Evolutionary conservation across 2,113 vertebrate genomes (phyloP), one percentile per base, ranked within the genome.

Genomic region (Ciconia maguari): DNA sequence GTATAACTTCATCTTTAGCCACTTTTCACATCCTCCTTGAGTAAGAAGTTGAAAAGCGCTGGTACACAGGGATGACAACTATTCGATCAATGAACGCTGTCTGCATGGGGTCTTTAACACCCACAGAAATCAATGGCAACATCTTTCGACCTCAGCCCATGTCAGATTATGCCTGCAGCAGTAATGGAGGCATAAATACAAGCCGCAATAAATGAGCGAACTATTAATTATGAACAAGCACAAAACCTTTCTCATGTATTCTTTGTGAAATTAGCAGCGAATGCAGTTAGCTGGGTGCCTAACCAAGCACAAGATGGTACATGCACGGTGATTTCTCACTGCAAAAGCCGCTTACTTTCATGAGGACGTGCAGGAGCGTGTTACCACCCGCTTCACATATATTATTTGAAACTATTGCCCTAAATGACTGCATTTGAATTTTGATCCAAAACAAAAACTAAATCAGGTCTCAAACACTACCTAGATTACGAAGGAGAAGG

Each of bases 71-170:
- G 84, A 70, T 3, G 4, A 62, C n/a, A 46, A 81, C 64, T 48
- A 19, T 8, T 54, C 5, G 0, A 76, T 91, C 93, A 72, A 90
- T 88, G 89, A 65, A 7, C 42, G 3, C n/a, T 42, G 79, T 38
- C 89, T 87, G 91, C 93, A 38, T 2, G 46, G 75, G 91, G 89
- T 76, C 96, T 66, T 94, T 84, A 97, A 91, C 78, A 83, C 18
- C 62, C 93, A 34, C 70, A 62, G 74, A 90, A 93, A 96, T 95
- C 96, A 91, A 95, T 77, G 78, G 87, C 75, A 93, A 24, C 38
- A 80, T 81, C 87, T 49, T 66, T 24, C 13, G 36, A 36, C 78
- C 82, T 83, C 75, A 62, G 62, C 54, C 64, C 20, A 0, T 18
- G 32, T 4, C 79, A 62, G 46, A 94, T 60, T 10, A 51, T 3